Evolutionary conservation across 2,888 invertebrate genomes (phyloP), one percentile per base, ranked within the genome.

Genomic region (Machimus atricapillus): DNA sequence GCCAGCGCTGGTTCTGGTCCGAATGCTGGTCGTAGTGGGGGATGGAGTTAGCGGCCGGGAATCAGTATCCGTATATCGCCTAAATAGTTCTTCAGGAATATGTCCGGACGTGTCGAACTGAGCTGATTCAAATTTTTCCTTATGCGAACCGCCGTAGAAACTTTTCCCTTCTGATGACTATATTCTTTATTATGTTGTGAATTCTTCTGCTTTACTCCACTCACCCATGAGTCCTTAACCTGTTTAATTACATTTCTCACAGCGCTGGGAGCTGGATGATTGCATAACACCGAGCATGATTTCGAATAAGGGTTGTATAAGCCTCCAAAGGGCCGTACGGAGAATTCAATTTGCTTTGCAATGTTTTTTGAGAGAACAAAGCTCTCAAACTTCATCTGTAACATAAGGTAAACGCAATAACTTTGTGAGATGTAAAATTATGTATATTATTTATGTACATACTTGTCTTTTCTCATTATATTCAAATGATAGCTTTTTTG

Each of bases 61-160:
- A 91, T 97, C 97, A 0, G 97, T 97, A 90, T 97, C 97, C 0
- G 97, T 96, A 90, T 97, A 97, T 88, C 96, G 95, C 90, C 96
- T 94, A 91, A 96, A 96, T 90, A 96, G 93, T 91, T 96, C 96
- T 90, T 96, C 96, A 0, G 96, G 96, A 89, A 96, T 95, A 89
- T 95, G 94, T 89, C 95, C 96, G 88, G 90, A 86, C 78, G 91
- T 91, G 87, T 88, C 87, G 19, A 85, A 86, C 12, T 85, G 19
- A 7, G 43, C 85, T 19, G 58, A 66, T 19, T 87, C 85, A 27
- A 77, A 88, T 40, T 85, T 79, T 5, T 86, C 88, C n/a, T 77
- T 85, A 14, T 87, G 86, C 5, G 81, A 31, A 0, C 78, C 85
- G 5, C 78, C 85, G 81, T 87, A 82, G 16, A 81, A 82, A 34